Evolutionary conservation across 2,888 invertebrate genomes (phyloP), one percentile per base, ranked within the genome.

Genomic region (Amphipyra berbera): DNA sequence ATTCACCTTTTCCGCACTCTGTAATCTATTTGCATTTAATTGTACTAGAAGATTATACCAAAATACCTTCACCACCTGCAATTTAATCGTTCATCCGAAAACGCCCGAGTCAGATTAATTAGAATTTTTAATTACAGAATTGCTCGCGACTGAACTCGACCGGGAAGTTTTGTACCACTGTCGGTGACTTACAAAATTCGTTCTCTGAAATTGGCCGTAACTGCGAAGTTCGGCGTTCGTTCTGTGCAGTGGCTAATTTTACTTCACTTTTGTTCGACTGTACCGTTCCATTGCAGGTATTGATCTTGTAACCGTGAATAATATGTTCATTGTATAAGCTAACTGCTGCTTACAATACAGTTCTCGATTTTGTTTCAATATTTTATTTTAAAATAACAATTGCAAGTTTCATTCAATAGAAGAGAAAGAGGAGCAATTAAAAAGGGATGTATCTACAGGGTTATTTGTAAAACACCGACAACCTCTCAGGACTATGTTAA

Each of bases 101-200:
- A 41, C 53, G 58, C 27, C n/a, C 13, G 52, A 54, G 57, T 55
- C 41, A 41, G 68, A 73, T 62, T 68, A 47, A 68, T 72, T 76
- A 64, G 64, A 59, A 76, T 68, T 68, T 74, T 74, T 72, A 64
- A 68, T 76, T 72, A 68, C 56, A 63, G 52, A 71, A 56, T 56
- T 21, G 73, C 52, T 67, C 15, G 52, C 40, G 37, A 55, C 71
- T 64, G 53, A 50, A 61, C 61, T 57, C 46, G 59, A 45, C 37
- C 44, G 33, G n/a, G 42, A 74, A 76, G 48, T 76, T 72, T 65
- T 68, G 65, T 60, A 62, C 55, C 63, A 37, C 57, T 57, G 69
- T 38, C 55, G 46, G 65, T 69, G 73, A 75, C 73, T 75, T 66
- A 62, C 62, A 53, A 41, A 76, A 76, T 73, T 73, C 50, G 62